Conservation (phyloP, 2,113 vertebrate genomes). For the Ondatra zibethicus region DNA sequence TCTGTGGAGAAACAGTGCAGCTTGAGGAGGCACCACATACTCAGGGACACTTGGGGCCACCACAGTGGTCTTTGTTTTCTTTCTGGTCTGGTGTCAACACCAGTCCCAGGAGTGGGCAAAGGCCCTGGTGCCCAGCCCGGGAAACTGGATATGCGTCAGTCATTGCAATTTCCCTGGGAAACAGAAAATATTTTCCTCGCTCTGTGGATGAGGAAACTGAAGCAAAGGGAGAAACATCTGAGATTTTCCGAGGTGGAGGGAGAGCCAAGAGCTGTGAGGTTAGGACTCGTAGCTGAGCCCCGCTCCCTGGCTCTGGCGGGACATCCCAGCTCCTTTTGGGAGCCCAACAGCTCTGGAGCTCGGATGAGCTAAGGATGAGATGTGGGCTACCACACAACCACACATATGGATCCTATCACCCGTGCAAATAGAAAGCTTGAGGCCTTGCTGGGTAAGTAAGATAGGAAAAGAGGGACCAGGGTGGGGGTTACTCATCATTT, state of each 20-base stretch:
- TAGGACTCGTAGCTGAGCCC: constrained; percentile 26
- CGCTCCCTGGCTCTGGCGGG: constrained; percentile 19
- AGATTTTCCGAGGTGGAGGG: constrained; percentile 63
- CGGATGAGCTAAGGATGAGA: constrained; percentile 70
- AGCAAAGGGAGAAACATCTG: constrained; percentile 64
- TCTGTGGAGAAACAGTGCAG: not conserved
- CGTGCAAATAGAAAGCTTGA: constrained; percentile 43
- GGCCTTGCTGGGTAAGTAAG: constrained; percentile 52
- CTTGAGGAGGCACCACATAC: not conserved
- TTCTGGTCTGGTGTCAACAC: constrained; percentile 65
- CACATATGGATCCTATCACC: constrained; percentile 74
- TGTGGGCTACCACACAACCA: constrained; percentile 25
- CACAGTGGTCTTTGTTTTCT: constrained; percentile 52
- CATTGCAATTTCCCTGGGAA: constrained; percentile 69
- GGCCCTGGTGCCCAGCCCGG: constrained; percentile 57
- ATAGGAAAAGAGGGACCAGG: constrained; percentile 65
- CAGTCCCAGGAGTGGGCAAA: constrained; percentile 70
- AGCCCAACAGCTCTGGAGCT: constrained; percentile 16
- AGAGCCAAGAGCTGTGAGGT: constrained; percentile 69
- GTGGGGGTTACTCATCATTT: constrained; percentile 76
- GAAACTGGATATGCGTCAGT: constrained; percentile 68
- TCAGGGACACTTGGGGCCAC: not conserved
- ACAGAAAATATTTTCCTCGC: constrained; percentile 54
- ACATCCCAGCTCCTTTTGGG: constrained; percentile 49
- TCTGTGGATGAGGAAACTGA: constrained; percentile 63